Base-by-base conservation (phyloP, 2,888 invertebrate genomes). In the Drosophila basisetae region DNA sequence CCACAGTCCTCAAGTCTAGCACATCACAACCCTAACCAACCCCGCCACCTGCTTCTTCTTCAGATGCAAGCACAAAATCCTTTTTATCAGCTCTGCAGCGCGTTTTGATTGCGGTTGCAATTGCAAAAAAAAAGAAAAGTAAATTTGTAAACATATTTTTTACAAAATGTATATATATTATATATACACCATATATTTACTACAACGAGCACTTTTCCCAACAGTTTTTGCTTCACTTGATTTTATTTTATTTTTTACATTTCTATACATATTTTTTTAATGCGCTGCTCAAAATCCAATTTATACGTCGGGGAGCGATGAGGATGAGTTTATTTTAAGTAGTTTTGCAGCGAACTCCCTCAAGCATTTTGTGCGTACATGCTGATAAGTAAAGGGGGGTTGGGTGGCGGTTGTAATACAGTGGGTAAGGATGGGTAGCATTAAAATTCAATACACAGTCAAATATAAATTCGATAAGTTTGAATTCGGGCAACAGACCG, bases 391-490 rank as follows among this genome's bases (percentile, higher is more conserved):
- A 39, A 31, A 25, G 11, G 7, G 11, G 41, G 5, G 28, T n/a
- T 10, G 62, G 28, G 22, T 10, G 62, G 11, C 43, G 6, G n/a
- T 6, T 25, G 47, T 22, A 18, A 18, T 2, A 41, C 22, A 3
- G 7, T 9, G 56, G 37, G 18, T 4, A 4, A 16, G 56, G 39
- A 47, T 22, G 60, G 58, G 55, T 59, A 68, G 72, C 90, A 87
- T 90, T 90, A 89, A 90, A 83, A 87, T 87, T 87, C 87, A 89
- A 88, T 88, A 83, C 87, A 78, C 88, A 87, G 78, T 67, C 80
- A 80, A 89, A 83, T 82, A 87, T 87, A 87, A 87, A 87, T 89
- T 87, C 85, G 88, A 89, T 89, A 87, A 87, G 73, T 87, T 87
- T 82, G 84, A 82, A 87, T 78, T 78, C 71, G 78, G 59, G 69